Conservation (phyloP, 2,113 vertebrate species). For the Callocephalon fimbriatum region DNA sequence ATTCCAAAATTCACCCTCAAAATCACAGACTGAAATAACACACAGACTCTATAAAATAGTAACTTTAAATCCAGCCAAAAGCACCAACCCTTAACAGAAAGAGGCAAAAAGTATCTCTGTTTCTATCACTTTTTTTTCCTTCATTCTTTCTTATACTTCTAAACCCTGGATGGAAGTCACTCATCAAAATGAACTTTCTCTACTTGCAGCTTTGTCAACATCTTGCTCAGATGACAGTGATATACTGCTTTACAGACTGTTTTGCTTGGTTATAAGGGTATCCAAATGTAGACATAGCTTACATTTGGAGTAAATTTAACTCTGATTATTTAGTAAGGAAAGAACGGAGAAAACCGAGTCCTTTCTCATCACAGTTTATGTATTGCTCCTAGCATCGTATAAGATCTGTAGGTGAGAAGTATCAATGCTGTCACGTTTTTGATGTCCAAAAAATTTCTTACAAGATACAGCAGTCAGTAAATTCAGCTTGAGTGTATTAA, state of each 20-base stretch:
- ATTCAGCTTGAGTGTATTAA: neutral
- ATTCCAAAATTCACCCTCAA: neutral
- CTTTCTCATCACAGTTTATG: neutral
- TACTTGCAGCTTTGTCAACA: neutral
- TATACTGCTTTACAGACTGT: neutral
- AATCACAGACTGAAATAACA: neutral
- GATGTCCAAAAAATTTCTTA: neutral
- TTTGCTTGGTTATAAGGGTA: neutral
- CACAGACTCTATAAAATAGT: neutral
- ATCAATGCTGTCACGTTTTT: neutral
- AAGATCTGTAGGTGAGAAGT: neutral
- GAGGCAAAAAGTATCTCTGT: neutral
- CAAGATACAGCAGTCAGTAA: neutral
- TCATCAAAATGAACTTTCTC: neutral
- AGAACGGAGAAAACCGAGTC: accelerated
- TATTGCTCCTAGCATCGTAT: neutral
- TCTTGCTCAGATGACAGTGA: neutral
- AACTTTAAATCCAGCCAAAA: neutral
- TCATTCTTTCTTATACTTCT: neutral
- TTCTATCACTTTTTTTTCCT: neutral
- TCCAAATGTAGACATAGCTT: neutral
- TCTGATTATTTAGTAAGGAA: neutral
- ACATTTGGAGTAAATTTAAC: neutral
- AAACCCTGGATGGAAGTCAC: neutral
- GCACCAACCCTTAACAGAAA: neutral